A percentile compares a stretch with the other conserved stretches of the same genome.
phyloP scores from a whole-genome alignment of 2,797 vertebrate genomes.

The Pangasius djambal region DNA sequence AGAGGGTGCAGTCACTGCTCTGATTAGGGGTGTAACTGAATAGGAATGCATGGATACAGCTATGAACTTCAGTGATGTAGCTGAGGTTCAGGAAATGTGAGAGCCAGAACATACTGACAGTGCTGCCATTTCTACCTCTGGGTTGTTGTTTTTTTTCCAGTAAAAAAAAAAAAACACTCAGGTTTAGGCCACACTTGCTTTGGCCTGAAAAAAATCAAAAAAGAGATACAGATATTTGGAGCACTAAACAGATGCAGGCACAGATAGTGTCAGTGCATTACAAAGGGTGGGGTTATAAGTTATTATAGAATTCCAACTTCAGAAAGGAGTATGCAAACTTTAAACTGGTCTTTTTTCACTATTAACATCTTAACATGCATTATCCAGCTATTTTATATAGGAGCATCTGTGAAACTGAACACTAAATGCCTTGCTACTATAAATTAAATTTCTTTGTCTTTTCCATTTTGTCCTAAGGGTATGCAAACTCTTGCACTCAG shows the following conservation, averaged over 20 bases:
- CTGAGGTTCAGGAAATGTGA: neutral
- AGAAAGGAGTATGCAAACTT: neutral
- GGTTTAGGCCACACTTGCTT: neutral
- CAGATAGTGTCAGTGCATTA: neutral
- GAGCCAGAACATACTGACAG: neutral
- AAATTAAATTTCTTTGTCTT: neutral
- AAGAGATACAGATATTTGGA: neutral
- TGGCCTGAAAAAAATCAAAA: neutral
- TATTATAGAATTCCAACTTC: neutral
- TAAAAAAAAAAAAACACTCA: neutral
- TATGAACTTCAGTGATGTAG: neutral
- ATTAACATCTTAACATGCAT: neutral
- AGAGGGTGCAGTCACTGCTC: neutral
- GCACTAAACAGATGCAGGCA: neutral
- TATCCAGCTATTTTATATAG: neutral
- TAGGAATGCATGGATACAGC: neutral
- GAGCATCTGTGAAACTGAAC: neutral
- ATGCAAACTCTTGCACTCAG: neutral
- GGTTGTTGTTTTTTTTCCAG: neutral
- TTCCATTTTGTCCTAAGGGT: constrained; percentile 5
- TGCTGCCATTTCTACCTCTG: neutral
- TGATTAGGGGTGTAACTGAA: neutral
- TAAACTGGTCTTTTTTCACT: neutral
- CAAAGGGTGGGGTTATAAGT: neutral
- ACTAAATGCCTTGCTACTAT: neutral